These are phyloP conservation scores for Osmoderma eremita DNA, from an alignment of 2,888 invertebrate species.

Conservation along the genomic window DNA sequence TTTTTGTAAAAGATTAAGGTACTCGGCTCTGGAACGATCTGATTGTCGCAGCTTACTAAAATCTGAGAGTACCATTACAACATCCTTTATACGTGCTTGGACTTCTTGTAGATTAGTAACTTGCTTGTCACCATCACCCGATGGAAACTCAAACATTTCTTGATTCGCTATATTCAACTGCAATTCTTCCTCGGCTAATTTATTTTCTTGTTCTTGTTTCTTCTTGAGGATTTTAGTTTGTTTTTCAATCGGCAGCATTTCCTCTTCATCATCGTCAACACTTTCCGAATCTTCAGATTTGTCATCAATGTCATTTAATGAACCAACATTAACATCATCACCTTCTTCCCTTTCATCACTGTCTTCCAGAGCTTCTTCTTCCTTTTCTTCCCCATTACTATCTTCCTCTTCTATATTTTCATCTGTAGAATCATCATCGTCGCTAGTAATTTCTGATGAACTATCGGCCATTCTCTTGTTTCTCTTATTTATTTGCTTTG, in stretches of 20 bases:
- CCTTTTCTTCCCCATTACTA: conserved; percentile 53
- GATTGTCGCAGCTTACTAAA: conserved; percentile 77
- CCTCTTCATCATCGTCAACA: conserved; percentile 66
- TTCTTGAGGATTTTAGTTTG: conserved; percentile 80
- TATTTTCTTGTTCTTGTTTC: conserved; percentile 74
- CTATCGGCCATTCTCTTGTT: too few relatives aligned
- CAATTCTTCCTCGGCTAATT: conserved; percentile 84
- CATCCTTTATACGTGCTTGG: conserved; percentile 90
- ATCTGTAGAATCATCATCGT: conserved; percentile 57
- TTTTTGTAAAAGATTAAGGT: conserved; percentile 78
- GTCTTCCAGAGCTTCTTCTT: conserved; percentile 56
- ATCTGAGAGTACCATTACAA: conserved; percentile 81
- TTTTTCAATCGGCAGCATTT: conserved; percentile 87
- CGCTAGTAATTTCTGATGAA: conserved; percentile 24
- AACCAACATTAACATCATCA: conserved; percentile 55
- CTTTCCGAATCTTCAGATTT: conserved; percentile 50
- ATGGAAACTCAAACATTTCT: conserved; percentile 81
- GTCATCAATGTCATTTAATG: conserved; percentile 21
- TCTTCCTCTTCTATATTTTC: conserved; percentile 50
- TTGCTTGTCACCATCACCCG: conserved; percentile 75
- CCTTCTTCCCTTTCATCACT: conserved; percentile 66
- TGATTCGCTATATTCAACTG: conserved; percentile 81
- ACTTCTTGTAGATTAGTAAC: conserved; percentile 82
- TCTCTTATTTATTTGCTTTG: conserved; percentile 62
- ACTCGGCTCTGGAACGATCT: conserved; percentile 81